phyloP scores from a whole-genome alignment of 2,888 invertebrate species.

The Phyllotreta cruciferae region DNA sequence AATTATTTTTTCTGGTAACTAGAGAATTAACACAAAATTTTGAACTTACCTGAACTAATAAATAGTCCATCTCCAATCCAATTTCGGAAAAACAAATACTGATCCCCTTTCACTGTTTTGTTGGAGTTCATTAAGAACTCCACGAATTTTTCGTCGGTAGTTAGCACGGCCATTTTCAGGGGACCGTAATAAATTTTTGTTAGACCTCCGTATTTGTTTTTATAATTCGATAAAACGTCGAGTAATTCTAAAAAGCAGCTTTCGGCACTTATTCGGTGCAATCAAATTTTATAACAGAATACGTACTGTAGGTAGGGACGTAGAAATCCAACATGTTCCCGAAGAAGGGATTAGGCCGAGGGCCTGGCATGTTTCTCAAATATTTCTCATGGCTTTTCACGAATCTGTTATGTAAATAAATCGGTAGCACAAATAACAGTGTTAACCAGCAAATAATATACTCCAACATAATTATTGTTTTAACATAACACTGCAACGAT shows the following conservation, averaged over 20 bases:
- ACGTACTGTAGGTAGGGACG: slow-evolving; percentile 6
- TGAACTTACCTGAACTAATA: slow-evolving; percentile 18
- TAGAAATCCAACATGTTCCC: slow-evolving; percentile 12
- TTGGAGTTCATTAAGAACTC: slow-evolving; percentile 19
- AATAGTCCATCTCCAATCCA: slow-evolving; percentile 23
- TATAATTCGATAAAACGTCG: neutral
- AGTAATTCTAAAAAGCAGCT: slow-evolving; percentile 21
- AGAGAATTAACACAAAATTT: neutral
- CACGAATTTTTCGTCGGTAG: slow-evolving; percentile 13
- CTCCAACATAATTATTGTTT: too few species aligned
- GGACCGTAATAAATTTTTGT: slow-evolving; percentile 23
- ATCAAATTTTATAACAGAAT: neutral
- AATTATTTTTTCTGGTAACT: neutral
- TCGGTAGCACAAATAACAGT: too few species aligned
- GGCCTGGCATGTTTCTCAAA: slow-evolving; percentile 15
- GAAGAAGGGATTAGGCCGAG: slow-evolving; percentile 10
- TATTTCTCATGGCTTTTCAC: slow-evolving; percentile 1
- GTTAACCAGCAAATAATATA: too few species aligned
- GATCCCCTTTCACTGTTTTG: slow-evolving; percentile 14
- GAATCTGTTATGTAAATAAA: neutral
- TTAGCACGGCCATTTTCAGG: neutral
- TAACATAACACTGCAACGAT: too few species aligned
- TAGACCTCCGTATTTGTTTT: slow-evolving; percentile 14
- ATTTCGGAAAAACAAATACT: slow-evolving; percentile 12
- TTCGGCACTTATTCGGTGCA: neutral